Evolutionary conservation across 2,797 vertebrate genomes (phyloP).

Genomic region (Atherinosoma microstoma): DNA sequence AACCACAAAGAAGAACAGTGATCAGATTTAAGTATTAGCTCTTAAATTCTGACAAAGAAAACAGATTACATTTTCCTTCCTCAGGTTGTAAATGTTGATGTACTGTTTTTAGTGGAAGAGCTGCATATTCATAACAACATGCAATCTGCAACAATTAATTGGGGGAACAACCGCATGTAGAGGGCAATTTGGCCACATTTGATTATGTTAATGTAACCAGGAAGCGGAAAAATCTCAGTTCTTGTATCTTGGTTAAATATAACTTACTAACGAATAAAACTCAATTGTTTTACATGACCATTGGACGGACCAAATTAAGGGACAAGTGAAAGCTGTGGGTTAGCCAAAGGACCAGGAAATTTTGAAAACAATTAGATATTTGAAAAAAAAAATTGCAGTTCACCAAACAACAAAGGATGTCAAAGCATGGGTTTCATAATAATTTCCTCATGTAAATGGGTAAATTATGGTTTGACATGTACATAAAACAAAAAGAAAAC

Average conservation of each 20-base stretch:
- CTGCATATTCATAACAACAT: background rate
- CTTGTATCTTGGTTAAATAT: background rate
- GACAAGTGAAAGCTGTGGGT: no score
- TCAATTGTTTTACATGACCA: no score
- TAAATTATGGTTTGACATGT: background rate
- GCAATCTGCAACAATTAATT: background rate
- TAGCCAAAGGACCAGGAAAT: no score
- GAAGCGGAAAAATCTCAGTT: background rate
- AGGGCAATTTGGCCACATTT: background rate
- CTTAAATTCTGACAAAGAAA: slow-evolving; percentile 22
- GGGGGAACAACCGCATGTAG: no score
- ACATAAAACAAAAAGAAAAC: background rate
- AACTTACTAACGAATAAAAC: background rate
- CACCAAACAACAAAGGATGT: no score
- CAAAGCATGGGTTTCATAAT: background rate
- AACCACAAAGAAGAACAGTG: slow-evolving; percentile 32
- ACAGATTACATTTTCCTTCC: slow-evolving; percentile 13
- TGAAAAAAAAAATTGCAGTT: background rate
- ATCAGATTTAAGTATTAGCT: slow-evolving; percentile 37
- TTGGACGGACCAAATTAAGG: no score
- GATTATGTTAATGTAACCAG: background rate
- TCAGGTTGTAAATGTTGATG: background rate
- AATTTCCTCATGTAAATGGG: background rate
- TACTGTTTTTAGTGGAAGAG: background rate
- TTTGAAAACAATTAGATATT: no score